Evolutionary conservation across 2,888 invertebrate species (phyloP).

Genomic region (Watsonalla cultraria): DNA sequence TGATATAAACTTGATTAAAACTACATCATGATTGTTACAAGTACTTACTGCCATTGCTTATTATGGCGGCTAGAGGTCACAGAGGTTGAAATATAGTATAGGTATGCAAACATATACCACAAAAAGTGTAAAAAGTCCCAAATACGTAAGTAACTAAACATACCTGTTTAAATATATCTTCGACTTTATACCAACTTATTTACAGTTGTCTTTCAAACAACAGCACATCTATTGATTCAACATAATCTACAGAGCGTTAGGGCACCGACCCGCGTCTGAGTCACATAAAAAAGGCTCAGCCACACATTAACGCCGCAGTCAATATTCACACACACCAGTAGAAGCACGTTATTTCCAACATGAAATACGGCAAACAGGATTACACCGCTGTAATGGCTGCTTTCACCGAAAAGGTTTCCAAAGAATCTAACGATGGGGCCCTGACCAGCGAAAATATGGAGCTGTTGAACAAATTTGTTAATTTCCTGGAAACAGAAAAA

Average conservation of each 20-base stretch:
- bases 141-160: neutral
- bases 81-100: too few species aligned
- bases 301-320: conserved; percentile 17
- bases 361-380: conserved; percentile 22
- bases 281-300: neutral
- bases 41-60: too few species aligned
- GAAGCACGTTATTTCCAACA: conserved; percentile 23
- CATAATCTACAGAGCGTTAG: neutral
- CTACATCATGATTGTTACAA: too few species aligned
- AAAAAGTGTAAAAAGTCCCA: too few species aligned
- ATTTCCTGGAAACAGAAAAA: conserved; percentile 23
- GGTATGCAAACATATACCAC: too few species aligned
- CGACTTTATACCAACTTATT: neutral
- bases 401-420: conserved; percentile 12
- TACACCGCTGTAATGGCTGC: conserved; percentile 18
- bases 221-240: neutral
- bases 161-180: neutral
- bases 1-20: too few species aligned
- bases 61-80: too few species aligned
- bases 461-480: conserved; percentile 24
- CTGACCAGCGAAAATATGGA: conserved; percentile 21
- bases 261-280: neutral
- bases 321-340: conserved; percentile 16
- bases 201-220: neutral
- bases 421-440: conserved; percentile 7